Conservation (phyloP, 2,113 vertebrate species). For the Saccopteryx leptura region DNA sequence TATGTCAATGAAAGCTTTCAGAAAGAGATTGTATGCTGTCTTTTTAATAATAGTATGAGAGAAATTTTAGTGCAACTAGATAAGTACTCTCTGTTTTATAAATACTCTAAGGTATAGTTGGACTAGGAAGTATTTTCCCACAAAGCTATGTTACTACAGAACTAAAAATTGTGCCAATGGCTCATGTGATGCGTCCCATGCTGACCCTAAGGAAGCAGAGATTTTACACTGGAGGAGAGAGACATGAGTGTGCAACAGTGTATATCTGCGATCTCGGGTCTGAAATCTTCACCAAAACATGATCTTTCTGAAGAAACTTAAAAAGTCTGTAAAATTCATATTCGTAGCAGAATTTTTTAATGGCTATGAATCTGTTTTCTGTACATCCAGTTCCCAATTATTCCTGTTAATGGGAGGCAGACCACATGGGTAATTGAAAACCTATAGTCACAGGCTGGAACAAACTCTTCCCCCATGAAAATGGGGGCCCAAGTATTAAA, state of each 20-base stretch:
- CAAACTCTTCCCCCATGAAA: constrained; percentile 4
- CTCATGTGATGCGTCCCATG: background rate
- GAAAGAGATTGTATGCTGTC: constrained; percentile 14
- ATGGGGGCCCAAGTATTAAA: constrained; percentile 60
- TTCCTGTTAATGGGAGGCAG: constrained; percentile 65
- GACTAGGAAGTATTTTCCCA: background rate
- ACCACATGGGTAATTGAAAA: constrained; percentile 62
- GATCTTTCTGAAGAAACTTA: constrained; percentile 64
- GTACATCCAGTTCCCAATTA: constrained; percentile 25
- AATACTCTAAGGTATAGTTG: background rate
- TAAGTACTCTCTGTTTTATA: constrained; percentile 31
- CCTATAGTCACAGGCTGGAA: constrained; percentile 2
- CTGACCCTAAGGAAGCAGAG: background rate
- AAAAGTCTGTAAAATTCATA: constrained; percentile 62
- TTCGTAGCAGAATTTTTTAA: constrained; percentile 47
- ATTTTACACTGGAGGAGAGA: constrained; percentile 43
- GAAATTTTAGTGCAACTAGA: background rate
- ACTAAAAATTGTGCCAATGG: background rate
- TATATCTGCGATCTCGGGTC: background rate
- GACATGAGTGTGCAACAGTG: background rate
- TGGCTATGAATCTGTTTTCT: constrained; percentile 36
- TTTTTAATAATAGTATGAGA: constrained; percentile 17
- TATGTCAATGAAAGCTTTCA: constrained; percentile 22
- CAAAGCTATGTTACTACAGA: background rate
- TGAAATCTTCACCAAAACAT: constrained; percentile 43